Evolutionary conservation across 2,113 vertebrate species (phyloP).

Genomic region (Herpetotheres cachinnans): DNA sequence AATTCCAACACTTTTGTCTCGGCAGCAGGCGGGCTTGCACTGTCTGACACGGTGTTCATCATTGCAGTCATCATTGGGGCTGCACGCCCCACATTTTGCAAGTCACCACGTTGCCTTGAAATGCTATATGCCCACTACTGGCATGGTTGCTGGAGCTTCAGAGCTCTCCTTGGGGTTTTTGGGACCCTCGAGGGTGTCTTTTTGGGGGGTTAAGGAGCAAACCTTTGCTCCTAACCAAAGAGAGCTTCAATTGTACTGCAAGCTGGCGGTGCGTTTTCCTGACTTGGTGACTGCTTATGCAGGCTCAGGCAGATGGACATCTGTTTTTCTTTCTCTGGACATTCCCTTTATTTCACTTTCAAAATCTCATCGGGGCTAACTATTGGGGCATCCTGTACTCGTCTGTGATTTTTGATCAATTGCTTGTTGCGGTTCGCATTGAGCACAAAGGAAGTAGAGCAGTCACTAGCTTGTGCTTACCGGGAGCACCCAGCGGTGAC

Average conservation of each 20-base stretch:
- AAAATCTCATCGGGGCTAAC: neutral
- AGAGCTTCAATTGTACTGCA: neutral
- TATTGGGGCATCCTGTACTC: neutral
- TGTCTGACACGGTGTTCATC: neutral
- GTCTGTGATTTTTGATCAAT: neutral
- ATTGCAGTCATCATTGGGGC: neutral
- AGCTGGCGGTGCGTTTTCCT: accelerated
- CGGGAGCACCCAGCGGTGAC: neutral
- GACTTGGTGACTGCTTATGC: neutral
- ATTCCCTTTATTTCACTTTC: neutral
- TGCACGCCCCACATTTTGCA: neutral
- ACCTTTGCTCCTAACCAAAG: neutral
- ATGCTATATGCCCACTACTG: accelerated
- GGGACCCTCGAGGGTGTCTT: neutral
- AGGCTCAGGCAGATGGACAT: neutral
- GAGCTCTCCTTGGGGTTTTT: neutral
- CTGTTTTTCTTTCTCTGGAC: neutral
- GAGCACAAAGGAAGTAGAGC: neutral
- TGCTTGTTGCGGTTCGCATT: neutral
- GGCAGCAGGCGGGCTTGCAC: accelerated
- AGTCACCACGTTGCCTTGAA: neutral
- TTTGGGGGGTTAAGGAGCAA: neutral
- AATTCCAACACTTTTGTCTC: neutral
- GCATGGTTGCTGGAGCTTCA: neutral
- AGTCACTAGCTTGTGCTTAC: neutral